Evolutionary conservation across 2,797 vertebrate species (phyloP).

Genomic region (Clarias laeviceps): DNA sequence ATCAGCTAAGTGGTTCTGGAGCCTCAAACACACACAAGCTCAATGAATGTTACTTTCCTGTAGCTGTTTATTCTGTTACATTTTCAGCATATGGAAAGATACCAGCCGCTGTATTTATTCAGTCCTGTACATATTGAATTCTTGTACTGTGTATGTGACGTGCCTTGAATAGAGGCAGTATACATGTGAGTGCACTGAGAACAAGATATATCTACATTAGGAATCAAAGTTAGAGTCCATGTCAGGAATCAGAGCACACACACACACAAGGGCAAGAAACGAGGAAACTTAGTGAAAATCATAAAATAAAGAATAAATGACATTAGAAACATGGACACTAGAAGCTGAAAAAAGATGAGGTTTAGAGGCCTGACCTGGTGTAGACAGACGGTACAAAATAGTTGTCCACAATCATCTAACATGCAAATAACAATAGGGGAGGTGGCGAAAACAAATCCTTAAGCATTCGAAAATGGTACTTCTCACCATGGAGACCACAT

Average conservation of each 20-base stretch:
- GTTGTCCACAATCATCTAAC: neutral
- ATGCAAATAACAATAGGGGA: neutral
- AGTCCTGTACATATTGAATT: neutral
- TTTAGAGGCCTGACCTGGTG: neutral
- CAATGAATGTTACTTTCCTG: neutral
- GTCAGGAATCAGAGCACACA: neutral
- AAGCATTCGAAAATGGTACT: neutral
- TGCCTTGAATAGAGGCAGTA: neutral
- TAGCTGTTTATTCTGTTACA: neutral
- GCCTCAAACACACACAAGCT: neutral
- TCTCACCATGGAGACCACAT: too few relatives aligned
- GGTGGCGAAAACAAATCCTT: neutral
- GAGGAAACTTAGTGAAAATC: neutral
- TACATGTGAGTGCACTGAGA: neutral
- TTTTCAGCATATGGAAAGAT: neutral
- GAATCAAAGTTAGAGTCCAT: neutral
- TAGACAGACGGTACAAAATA: neutral
- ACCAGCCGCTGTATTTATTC: neutral
- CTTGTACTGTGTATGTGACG: neutral
- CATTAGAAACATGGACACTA: neutral
- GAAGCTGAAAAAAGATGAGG: neutral
- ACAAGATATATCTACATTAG: neutral
- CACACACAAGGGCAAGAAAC: neutral
- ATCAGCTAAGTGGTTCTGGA: neutral
- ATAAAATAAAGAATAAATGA: neutral